Evolutionary conservation across 37 sponge, comb jelly and placozoan genomes (phyloP).

Genomic region (Dysidea cf. avara): DNA sequence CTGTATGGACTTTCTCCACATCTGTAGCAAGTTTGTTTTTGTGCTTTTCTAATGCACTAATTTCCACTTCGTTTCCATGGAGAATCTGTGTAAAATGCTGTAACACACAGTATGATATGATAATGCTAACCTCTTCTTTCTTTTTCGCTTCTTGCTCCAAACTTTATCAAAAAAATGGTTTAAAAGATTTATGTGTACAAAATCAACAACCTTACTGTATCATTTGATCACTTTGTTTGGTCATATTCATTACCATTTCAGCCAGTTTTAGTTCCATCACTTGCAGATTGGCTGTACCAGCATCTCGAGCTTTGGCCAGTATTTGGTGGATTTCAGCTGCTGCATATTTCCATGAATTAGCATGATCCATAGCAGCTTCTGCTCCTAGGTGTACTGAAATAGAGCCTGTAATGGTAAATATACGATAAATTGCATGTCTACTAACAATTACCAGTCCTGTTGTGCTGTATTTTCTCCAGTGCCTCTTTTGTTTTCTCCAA

Average conservation of each 20-base stretch:
- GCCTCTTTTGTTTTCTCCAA: conserved; percentile 16
- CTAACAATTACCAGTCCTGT: neutral
- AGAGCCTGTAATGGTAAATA: neutral
- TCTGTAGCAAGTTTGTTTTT: conserved; percentile 29
- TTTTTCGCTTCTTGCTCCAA: neutral
- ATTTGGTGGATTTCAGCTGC: conserved; percentile 48
- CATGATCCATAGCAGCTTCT: neutral
- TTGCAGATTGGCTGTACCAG: conserved; percentile 1
- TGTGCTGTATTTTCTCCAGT: neutral
- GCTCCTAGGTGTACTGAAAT: neutral
- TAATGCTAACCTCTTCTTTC: no score
- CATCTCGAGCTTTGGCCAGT: conserved; percentile 32
- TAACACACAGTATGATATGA: neutral
- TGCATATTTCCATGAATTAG: conserved; percentile 62
- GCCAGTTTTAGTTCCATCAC: neutral
- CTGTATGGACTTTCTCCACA: conserved; percentile 15
- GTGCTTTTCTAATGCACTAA: conserved; percentile 19
- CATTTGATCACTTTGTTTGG: neutral
- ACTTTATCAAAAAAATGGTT: neutral
- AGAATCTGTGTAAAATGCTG: conserved; percentile 5
- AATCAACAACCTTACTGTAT: neutral
- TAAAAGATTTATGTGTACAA: neutral
- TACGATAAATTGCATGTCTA: neutral
- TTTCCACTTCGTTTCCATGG: conserved; percentile 14
- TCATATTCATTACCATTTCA: neutral